Conservation (phyloP, 2,113 vertebrate genomes). For the Archocentrus centrarchus region DNA sequence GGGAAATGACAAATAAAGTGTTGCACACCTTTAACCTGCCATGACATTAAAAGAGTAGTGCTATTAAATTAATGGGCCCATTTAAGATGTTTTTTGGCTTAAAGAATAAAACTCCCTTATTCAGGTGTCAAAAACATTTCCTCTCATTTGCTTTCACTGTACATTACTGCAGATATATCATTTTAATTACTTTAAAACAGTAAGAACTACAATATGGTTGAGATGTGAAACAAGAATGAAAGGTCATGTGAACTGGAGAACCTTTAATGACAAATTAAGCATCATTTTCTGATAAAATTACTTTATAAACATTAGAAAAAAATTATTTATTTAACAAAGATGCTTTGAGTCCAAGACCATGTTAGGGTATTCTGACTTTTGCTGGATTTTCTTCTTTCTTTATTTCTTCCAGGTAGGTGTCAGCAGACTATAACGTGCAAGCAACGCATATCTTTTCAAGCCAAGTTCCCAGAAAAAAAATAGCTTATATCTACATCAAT, state of each 20-base stretch:
- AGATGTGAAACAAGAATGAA: not conserved
- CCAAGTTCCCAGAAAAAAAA: too few relatives aligned
- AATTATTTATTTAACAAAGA: not conserved
- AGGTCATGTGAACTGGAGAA: not conserved
- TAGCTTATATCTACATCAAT: too few relatives aligned
- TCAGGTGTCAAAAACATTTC: not conserved
- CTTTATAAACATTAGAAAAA: not conserved
- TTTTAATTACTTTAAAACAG: slow-evolving; percentile 1
- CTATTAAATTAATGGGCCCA: not conserved
- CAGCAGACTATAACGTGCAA: not conserved
- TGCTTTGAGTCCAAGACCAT: not conserved
- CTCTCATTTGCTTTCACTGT: not conserved
- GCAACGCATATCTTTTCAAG: not conserved
- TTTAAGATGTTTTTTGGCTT: slow-evolving; percentile 13
- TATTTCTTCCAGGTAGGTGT: not conserved
- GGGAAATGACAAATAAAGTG: slow-evolving; percentile 6
- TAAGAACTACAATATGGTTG: not conserved
- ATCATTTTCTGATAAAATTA: not conserved
- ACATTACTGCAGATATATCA: not conserved
- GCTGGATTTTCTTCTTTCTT: not conserved
- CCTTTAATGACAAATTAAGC: not conserved
- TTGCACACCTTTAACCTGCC: slow-evolving; percentile 2
- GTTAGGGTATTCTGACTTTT: not conserved
- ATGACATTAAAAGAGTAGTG: not conserved
- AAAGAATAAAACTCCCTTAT: not conserved